Evolutionary conservation across 2,797 vertebrate genomes (phyloP).

Genomic region (Peromyscus eremicus): DNA sequence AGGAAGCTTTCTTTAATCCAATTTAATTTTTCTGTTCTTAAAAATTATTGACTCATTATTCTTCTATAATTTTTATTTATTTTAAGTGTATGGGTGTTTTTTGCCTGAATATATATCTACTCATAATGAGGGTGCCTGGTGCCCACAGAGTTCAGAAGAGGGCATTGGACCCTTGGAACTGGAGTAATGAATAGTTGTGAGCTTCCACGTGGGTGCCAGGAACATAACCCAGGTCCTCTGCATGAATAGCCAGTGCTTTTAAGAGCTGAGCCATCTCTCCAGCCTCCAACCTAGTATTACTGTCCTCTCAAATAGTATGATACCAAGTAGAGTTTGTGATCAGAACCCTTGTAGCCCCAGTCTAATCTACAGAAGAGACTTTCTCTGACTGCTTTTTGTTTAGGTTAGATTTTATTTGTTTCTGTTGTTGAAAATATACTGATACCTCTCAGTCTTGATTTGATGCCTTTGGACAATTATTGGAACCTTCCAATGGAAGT

Average conservation of each 20-base stretch:
- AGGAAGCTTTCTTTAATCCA: not conserved
- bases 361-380: not conserved
- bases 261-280: not conserved
- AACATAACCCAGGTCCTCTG: not conserved
- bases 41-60: not conserved
- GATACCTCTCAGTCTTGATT: not conserved
- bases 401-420: not conserved
- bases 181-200: not conserved
- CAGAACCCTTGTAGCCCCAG: not conserved
- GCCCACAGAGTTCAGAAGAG: not conserved
- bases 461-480: not conserved
- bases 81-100: not conserved
- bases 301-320: not conserved
- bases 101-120: not conserved
- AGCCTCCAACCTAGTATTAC: not conserved
- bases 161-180: not conserved
- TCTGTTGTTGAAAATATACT: not conserved
- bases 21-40: conserved; percentile 26
- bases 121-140: not conserved
- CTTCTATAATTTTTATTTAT: not conserved
- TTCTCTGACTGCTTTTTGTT: not conserved
- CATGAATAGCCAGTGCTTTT: not conserved
- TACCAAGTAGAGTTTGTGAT: not conserved
- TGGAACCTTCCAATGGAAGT: not conserved
- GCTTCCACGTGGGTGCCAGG: not conserved